Percentiles rank a stretch among this genome's conserved stretches.
Evolutionary conservation across 2,888 invertebrate species (phyloP).

Genomic region (Chorisops tibialis): DNA sequence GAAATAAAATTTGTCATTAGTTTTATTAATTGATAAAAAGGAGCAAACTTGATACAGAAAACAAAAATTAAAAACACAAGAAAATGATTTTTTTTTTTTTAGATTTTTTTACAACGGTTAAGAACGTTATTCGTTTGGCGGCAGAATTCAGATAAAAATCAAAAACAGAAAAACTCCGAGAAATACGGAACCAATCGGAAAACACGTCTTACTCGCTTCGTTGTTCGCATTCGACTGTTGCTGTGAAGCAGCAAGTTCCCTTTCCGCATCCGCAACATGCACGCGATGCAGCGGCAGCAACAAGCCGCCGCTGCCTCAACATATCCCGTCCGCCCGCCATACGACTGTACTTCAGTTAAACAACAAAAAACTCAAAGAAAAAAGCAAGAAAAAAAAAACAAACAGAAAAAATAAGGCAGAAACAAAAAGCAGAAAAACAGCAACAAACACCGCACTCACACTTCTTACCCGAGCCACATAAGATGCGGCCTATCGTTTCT

Average conservation of each 20-base stretch:
- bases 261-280: slow-evolving; percentile 36
- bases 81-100: slow-evolving; percentile 23
- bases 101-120: slow-evolving; percentile 16
- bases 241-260: slow-evolving; percentile 31
- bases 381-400: too few relatives aligned
- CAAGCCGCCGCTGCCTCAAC: slow-evolving; percentile 5
- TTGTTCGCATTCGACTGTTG: slow-evolving; percentile 49
- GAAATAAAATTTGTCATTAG: background rate
- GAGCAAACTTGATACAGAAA: too few relatives aligned
- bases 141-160: slow-evolving; percentile 30
- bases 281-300: slow-evolving; percentile 30
- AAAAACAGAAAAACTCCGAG: slow-evolving; percentile 26
- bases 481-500: too few relatives aligned
- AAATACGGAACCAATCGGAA: slow-evolving; percentile 12
- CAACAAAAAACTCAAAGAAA: too few relatives aligned
- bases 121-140: too few relatives aligned
- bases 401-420: too few relatives aligned
- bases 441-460: too few relatives aligned
- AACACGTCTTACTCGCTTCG: slow-evolving; percentile 53
- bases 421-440: too few relatives aligned
- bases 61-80: background rate
- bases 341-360: too few relatives aligned
- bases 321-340: too few relatives aligned
- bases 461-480: too few relatives aligned
- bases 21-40: background rate